Evolutionary conservation across 2,888 invertebrate species (phyloP).

Genomic region (Nyleta sp.): DNA sequence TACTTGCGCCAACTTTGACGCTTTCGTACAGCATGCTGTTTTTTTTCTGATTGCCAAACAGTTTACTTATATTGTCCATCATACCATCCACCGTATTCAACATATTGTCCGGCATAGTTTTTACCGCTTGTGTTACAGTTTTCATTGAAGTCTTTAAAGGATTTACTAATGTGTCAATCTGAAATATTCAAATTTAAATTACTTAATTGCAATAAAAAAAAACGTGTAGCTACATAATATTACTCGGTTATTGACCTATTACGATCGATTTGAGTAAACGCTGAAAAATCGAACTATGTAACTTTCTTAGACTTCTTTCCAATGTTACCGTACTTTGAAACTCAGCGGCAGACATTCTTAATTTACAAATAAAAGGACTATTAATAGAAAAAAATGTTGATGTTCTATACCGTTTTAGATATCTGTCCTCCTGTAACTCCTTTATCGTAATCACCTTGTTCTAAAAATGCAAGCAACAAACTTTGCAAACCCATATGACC

Average conservation of each 20-base stretch:
- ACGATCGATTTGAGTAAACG: too few species aligned
- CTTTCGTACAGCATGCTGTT: constrained; percentile 82
- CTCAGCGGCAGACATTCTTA: too few species aligned
- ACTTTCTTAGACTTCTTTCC: too few species aligned
- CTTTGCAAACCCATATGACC: constrained; percentile 86
- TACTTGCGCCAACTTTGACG: constrained; percentile 83
- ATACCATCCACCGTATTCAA: constrained; percentile 93
- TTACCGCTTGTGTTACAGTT: constrained; percentile 88
- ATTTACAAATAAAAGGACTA: neutral
- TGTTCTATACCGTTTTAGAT: constrained; percentile 84
- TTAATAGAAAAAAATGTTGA: neutral
- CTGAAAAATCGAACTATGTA: too few species aligned
- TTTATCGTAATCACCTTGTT: constrained; percentile 88
- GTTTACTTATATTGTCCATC: constrained; percentile 91
- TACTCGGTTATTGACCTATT: too few species aligned
- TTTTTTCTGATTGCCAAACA: constrained; percentile 84
- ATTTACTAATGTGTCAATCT: constrained; percentile 90
- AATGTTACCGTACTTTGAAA: too few species aligned
- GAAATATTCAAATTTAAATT: constrained; percentile 52
- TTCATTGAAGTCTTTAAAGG: constrained; percentile 93
- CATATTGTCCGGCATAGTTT: constrained; percentile 94
- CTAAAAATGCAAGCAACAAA: constrained; percentile 86
- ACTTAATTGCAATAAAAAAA: neutral
- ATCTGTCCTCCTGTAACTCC: constrained; percentile 85
- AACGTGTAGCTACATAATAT: too few species aligned